Conservation (phyloP, 2,888 invertebrate species). For the Mellilla xanthometata region DNA sequence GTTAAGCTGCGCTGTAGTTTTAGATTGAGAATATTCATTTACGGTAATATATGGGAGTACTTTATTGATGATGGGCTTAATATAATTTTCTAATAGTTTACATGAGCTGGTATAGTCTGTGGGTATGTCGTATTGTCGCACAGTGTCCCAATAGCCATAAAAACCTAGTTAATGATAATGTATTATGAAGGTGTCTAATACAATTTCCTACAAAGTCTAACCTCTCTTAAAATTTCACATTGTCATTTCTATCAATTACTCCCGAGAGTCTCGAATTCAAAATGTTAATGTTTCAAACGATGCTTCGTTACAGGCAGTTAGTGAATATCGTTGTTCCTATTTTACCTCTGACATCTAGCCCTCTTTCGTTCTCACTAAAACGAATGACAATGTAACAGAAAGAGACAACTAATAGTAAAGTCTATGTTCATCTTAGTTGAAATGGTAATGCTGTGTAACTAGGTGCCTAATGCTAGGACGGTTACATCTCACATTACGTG, state of each 20-base stretch:
- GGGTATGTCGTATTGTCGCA: too few relatives aligned
- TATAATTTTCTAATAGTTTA: too few relatives aligned
- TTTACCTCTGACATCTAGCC: too few relatives aligned
- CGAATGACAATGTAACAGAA: too few relatives aligned
- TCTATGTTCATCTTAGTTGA: conserved; percentile 5
- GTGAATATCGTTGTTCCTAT: not conserved
- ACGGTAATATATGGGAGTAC: too few relatives aligned
- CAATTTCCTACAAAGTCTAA: not conserved
- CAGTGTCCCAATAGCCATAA: too few relatives aligned
- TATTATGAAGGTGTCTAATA: not conserved
- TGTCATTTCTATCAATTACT: not conserved
- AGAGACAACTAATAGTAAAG: too few relatives aligned
- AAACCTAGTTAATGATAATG: not conserved
- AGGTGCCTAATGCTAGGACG: conserved; percentile 6
- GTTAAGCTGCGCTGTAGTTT: too few relatives aligned
- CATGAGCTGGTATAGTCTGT: too few relatives aligned
- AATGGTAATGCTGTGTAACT: conserved; percentile 7
- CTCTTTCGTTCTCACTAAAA: too few relatives aligned
- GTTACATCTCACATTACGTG: conserved; percentile 6
- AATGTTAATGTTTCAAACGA: not conserved
- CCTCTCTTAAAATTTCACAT: not conserved
- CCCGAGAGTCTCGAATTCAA: not conserved
- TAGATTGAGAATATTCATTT: too few relatives aligned
- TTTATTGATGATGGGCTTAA: too few relatives aligned
- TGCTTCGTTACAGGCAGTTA: conserved; percentile 3